Conservation (phyloP, 2,797 vertebrate species). For the Rhynchotus rufescens region DNA sequence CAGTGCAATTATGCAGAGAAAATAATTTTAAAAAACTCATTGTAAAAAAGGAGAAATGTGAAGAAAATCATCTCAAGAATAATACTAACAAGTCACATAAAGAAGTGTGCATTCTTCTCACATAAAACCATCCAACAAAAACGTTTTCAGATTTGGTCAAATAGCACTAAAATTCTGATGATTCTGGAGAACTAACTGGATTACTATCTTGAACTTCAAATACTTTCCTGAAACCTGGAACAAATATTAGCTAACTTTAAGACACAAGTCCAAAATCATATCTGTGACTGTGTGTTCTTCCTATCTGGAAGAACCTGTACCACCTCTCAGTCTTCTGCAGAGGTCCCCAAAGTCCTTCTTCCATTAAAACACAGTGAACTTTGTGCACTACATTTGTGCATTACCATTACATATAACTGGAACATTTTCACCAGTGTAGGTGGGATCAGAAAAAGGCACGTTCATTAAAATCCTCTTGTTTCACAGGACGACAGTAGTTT, state of each 20-base stretch:
- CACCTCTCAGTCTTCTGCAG: background rate
- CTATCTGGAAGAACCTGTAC: background rate
- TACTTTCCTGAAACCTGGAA: background rate
- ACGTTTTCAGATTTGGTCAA: background rate
- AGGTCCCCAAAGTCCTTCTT: background rate
- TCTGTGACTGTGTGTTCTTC: rapidly evolving
- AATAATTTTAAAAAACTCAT: background rate
- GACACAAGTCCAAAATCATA: background rate
- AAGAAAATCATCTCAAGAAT: background rate
- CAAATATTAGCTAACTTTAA: background rate
- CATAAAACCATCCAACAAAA: background rate
- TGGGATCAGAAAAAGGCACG: background rate
- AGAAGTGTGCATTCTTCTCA: background rate
- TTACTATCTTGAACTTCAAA: background rate
- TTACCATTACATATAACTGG: rapidly evolving
- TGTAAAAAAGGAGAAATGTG: background rate
- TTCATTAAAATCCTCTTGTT: background rate
- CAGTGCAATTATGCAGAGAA: background rate
- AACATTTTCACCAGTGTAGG: rapidly evolving
- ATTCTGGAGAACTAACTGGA: background rate
- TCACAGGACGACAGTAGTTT: rapidly evolving
- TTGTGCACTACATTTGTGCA: background rate
- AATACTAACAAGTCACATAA: background rate
- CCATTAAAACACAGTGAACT: background rate
- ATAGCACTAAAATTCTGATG: background rate